Conservation (phyloP, 2,113 vertebrate genomes). For the Hipposideros armiger region DNA sequence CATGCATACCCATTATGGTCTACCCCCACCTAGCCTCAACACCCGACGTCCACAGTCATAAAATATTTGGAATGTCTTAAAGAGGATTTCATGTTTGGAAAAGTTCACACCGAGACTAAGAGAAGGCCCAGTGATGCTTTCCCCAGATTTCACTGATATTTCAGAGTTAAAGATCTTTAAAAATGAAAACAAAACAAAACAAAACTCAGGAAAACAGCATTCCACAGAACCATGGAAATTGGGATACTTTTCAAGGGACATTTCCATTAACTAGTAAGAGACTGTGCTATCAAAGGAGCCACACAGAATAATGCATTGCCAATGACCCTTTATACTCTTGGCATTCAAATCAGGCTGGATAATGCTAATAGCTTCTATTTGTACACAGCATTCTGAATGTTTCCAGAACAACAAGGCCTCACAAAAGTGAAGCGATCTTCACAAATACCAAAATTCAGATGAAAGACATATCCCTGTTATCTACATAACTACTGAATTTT, state of each 20-base stretch:
- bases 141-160: not conserved
- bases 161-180: not conserved
- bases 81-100: not conserved
- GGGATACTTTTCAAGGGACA: not conserved
- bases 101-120: not conserved
- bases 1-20: accelerated
- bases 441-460: not conserved
- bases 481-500: not conserved
- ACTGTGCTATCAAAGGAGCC: not conserved
- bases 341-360: not conserved
- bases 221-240: not conserved
- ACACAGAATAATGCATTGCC: too few species aligned
- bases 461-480: not conserved
- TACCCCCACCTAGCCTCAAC: not conserved
- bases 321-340: not conserved
- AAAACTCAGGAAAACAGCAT: not conserved
- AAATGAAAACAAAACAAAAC: not conserved
- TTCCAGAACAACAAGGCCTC: not conserved
- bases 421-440: not conserved
- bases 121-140: not conserved
- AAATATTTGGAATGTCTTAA: not conserved
- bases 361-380: not conserved
- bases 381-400: not conserved
- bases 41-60: not conserved
- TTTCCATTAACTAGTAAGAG: not conserved